Evolutionary conservation across 2,113 vertebrate species (phyloP).

Genomic region (Hydrochoerus hydrochaeris): DNA sequence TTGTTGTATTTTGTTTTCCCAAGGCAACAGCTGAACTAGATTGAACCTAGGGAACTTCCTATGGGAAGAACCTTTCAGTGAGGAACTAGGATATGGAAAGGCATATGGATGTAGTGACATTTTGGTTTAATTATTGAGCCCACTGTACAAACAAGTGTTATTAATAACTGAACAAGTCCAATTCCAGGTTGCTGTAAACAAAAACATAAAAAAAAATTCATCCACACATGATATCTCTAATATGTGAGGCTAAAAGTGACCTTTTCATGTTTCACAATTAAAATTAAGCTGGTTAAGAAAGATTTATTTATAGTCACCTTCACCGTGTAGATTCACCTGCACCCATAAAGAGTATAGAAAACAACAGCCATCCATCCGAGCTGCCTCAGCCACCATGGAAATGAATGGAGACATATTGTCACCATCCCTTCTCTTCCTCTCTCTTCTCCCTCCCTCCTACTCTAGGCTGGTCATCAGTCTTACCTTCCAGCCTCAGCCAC

Average conservation of each 20-base stretch:
- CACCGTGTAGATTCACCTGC: neutral
- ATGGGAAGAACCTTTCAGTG: slow-evolving; percentile 78
- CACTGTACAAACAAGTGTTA: slow-evolving; percentile 83
- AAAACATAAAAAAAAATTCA: slow-evolving; percentile 76
- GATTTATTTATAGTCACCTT: neutral
- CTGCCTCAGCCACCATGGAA: neutral
- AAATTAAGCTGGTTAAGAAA: neutral
- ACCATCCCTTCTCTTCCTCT: neutral
- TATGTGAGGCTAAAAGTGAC: neutral
- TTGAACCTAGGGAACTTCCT: slow-evolving; percentile 80
- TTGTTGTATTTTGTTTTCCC: neutral
- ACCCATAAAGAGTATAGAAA: neutral
- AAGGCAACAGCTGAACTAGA: slow-evolving; percentile 63
- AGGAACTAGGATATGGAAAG: slow-evolving; percentile 72
- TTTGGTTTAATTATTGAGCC: slow-evolving; percentile 86
- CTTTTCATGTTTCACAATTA: slow-evolving; percentile 26
- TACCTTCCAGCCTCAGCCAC: slow-evolving; percentile 17
- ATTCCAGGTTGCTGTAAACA: slow-evolving; percentile 77
- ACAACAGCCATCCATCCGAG: accelerated
- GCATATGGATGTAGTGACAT: slow-evolving; percentile 83
- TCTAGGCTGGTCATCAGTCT: neutral
- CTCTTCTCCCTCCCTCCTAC: neutral
- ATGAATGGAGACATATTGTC: neutral
- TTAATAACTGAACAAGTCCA: slow-evolving; percentile 83
- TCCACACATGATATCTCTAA: slow-evolving; percentile 76